Evolutionary conservation across 2,113 vertebrate genomes (phyloP).

Genomic region (Chloebia gouldiae): DNA sequence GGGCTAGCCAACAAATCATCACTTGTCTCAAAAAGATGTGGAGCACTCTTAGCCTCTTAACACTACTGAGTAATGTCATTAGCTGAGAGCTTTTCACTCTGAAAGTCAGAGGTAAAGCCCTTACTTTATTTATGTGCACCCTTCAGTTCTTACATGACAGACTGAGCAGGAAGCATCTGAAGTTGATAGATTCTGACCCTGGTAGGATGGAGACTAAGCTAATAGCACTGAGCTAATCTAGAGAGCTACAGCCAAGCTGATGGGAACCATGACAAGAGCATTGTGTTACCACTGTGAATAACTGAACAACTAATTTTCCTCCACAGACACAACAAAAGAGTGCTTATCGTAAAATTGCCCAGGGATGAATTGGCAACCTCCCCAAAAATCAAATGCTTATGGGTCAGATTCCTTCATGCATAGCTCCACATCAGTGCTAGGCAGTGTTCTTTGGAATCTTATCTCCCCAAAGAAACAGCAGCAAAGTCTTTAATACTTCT

Average conservation of each 20-base stretch:
- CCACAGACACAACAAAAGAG: neutral
- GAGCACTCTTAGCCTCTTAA: neutral
- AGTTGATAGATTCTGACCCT: neutral
- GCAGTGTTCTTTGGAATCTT: neutral
- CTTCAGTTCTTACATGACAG: neutral
- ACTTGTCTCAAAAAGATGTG: neutral
- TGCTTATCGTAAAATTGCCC: neutral
- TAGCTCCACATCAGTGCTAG: neutral
- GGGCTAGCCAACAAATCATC: neutral
- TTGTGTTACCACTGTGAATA: constrained; percentile 6
- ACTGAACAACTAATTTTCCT: neutral
- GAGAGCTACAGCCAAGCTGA: neutral
- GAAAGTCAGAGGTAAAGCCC: constrained; percentile 23
- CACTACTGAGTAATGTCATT: neutral
- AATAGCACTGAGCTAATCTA: neutral
- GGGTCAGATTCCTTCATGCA: neutral
- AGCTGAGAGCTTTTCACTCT: constrained; percentile 9
- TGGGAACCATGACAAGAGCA: neutral
- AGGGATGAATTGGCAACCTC: neutral
- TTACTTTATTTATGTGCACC: neutral
- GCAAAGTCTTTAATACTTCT: neutral
- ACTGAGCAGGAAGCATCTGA: neutral
- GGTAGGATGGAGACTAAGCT: neutral
- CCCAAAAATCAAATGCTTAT: neutral
- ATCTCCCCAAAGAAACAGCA: neutral